Evolutionary conservation across 1,140 invertebrate genomes (phyloP).

Genomic region (Marisa cornuarietis): DNA sequence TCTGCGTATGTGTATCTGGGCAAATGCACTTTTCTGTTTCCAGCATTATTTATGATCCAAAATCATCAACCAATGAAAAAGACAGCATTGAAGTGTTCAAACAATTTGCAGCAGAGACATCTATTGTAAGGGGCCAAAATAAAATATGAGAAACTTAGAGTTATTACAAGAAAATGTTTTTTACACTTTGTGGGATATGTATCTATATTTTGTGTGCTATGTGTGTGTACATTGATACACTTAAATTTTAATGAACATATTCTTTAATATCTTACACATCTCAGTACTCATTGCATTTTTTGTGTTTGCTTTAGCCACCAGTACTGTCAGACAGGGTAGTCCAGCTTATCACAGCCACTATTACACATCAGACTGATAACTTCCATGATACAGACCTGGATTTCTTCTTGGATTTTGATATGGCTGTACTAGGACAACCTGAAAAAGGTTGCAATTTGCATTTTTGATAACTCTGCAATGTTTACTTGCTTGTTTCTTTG

Average conservation of each 20-base stretch:
- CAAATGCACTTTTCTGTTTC: conserved; percentile 14
- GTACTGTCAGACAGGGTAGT: conserved; percentile 16
- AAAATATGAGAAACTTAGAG: background rate
- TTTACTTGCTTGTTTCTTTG: background rate
- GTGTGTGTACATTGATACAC: too few relatives aligned
- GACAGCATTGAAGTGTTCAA: conserved; percentile 35
- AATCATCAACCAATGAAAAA: conserved; percentile 40
- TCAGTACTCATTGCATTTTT: too few relatives aligned
- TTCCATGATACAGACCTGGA: conserved; percentile 29
- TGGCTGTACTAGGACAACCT: conserved; percentile 42
- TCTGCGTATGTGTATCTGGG: background rate
- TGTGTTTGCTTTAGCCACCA: too few relatives aligned
- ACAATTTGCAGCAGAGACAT: conserved; percentile 22
- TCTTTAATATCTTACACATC: too few relatives aligned
- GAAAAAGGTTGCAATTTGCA: conserved; percentile 24
- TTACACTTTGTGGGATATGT: too few relatives aligned
- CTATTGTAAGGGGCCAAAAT: background rate
- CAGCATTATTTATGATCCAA: conserved; percentile 48
- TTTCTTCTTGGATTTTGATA: conserved; percentile 50
- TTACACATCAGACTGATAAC: conserved; percentile 33
- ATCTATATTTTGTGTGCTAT: too few relatives aligned
- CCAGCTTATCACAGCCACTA: conserved; percentile 42
- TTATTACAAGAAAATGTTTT: background rate
- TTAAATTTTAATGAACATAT: too few relatives aligned
- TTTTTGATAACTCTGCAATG: background rate